Evolutionary conservation across 1,140 invertebrate genomes (phyloP).

Genomic region (Harpegnathos saltator): DNA sequence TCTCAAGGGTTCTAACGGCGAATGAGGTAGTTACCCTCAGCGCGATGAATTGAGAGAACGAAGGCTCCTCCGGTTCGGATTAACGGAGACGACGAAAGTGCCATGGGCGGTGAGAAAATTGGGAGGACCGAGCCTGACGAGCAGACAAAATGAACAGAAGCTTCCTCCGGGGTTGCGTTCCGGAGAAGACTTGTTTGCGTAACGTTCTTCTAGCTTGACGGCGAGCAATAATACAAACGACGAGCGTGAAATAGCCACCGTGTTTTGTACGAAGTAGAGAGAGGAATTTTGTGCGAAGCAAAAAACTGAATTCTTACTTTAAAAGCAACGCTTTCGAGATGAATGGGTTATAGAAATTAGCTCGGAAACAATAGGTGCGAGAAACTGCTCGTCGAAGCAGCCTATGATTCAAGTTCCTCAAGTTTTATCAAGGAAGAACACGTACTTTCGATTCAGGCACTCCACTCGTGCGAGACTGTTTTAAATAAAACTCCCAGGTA

Average conservation of each 20-base stretch:
- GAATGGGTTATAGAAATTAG: no score
- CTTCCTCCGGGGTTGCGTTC: neutral
- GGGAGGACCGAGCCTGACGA: neutral
- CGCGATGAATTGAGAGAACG: slow-evolving; percentile 59
- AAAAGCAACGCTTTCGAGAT: no score
- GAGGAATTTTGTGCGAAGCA: no score
- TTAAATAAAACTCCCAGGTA: neutral
- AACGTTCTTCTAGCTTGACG: neutral
- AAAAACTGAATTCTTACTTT: no score
- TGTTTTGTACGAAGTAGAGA: no score
- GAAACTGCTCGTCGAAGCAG: no score
- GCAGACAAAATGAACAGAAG: neutral
- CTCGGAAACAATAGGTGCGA: no score
- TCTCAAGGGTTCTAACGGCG: neutral
- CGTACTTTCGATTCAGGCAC: no score
- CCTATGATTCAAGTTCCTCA: no score
- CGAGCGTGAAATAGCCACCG: no score
- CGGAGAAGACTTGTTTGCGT: no score
- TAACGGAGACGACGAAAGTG: slow-evolving; percentile 15
- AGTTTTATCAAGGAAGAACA: no score
- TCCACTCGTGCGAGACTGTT: neutral
- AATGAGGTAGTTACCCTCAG: slow-evolving; percentile 34
- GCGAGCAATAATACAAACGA: neutral
- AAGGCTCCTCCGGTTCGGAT: slow-evolving; percentile 16
- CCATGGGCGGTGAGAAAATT: neutral